Base-by-base conservation (phyloP, 2,888 invertebrate species). In the Ptycholaimellus sp. region DNA sequence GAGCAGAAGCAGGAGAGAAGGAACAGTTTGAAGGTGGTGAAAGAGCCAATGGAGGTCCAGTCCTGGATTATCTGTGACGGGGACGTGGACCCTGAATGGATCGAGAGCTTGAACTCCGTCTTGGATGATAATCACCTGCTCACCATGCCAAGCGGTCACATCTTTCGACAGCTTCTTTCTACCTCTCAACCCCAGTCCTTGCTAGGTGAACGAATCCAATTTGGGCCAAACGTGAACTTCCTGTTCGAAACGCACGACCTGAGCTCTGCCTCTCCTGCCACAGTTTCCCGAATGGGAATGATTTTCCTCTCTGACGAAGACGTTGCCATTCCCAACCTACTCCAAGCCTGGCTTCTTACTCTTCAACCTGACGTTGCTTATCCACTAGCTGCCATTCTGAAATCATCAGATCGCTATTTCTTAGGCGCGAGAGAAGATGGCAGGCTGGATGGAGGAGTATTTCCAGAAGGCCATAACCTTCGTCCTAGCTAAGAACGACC, bases 31-130 rank as follows among this genome's bases (percentile, higher is more conserved):
- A 68, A 72, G 52, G 74, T 76, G 28, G 73, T 76, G 48, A 71
- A 73, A 46, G 80, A 82, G 60, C 68, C 74, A n/a, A 38, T 42
- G 5, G 29, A 40, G 3, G 45, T 49, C 16, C 49, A 50, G 25
- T 49, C 51, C 16, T 87, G 85, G 85, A 77, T 90, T 49, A 72
- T 85, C n/a, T 80, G 82, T 58, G 87, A 96, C 63, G 96, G 96
- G n/a, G 90, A 93, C 59, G 76, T 99, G 40, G 93, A 93, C 63
- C 96, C 96, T 0, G 85, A 85, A 56, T 96, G 93, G 76, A 76
- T 93, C 30, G 96, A 96, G 61, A 83, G 93, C 0, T 65, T 96
- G 16, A 96, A 96, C 66, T 93, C 93, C 0, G 93, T 96, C 14
- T 65, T 96, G 43, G 96, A 99, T 60, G 96, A 99, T 63, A 96